Evolutionary conservation across 2,113 vertebrate species (phyloP), one percentile per base, ranked within the genome.

Genomic region (Oxygymnocypris stewartii): DNA sequence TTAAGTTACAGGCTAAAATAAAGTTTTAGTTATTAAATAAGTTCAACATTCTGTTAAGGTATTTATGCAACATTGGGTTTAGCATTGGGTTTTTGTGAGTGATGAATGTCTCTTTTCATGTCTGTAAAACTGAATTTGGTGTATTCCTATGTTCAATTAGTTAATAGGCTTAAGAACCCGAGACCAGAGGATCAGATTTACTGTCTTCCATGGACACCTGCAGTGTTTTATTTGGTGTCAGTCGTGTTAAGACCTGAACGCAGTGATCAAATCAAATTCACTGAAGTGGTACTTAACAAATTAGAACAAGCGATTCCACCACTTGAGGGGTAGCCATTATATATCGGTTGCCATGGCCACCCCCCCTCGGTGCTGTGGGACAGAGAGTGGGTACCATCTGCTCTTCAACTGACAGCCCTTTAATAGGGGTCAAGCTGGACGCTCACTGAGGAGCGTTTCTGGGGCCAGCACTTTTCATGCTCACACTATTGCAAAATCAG

Each of bases 281-380:
- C 90, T 88, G 85, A 93, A 92, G 92, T 93, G 92, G 87, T 94
- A 94, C 94, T 95, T 94, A 94, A 94, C 94, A 94, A 96, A 95
- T 95, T 95, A 94, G 91, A 91, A 90, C 83, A 89, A 94, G 94
- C 90, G 92, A 92, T 94, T 95, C 92, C 89, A 85, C 90, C 84
- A 93, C 92, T 93, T 91, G 89, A 87, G 89, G 89, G 90, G 89
- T 89, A 79, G 88, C 90, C 90, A 92, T 95, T 94, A 93, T 87
- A 84, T 91, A 90, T 89, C 91, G 54, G 94, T 94, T 94, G 91
- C 93, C 93, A 94, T 94, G 93, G 91, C 63, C 92, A 93, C 93
- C 84, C 87, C 87, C 91, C 87, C 88, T 86, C 67, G 49, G 79
- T 80, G 79, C 82, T 78, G 71, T 83, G 79, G 86, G 83, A 86